Base-by-base conservation (phyloP, 2,888 invertebrate species). In the Listrodromus nycthemerus region DNA sequence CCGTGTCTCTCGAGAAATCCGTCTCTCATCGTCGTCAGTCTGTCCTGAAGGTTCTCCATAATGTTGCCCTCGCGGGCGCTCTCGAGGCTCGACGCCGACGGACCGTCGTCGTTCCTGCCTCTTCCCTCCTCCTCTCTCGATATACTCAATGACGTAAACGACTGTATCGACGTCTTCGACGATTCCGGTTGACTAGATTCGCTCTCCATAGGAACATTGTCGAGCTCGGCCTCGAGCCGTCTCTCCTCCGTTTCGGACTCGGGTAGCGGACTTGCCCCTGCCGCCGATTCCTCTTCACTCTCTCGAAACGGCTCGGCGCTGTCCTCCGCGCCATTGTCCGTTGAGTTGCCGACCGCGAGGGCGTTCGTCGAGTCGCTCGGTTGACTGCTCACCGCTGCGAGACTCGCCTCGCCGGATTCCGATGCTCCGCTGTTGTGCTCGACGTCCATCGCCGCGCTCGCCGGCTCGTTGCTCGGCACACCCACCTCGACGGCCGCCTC, bases 1-100 rank as follows among this genome's bases (percentile, higher is more conserved):
- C 94, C 93, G 90, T 94, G 93, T 90, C 94, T 94, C 90, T 95
- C 95, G 75, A 95, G 94, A 89, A 95, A 95, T 69, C 95, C 95
- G 86, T 95, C 94, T 77, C 95, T 93, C 91, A 95, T 93, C n/a
- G 93, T 93, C 27, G 93, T 93, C 61, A 94, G 88, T 89, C 93
- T 93, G 87, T 94, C 93, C 85, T 93, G 93, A 77, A 93, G 89
- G 86, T 93, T 93, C 80, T 93, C 93, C 92, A 93, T 93, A 88
- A 93, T 92, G 65, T 89, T 91, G 37, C 86, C 91, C 48, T 88
- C 90, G 52, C 89, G 86, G 63, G 85, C 87, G 69, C 71, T 86
- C 21, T 87, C 89, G 41, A 89, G 85, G 78, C 87, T 87, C 4
- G 85, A 73, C n/a, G 83, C 86, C 3, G 89, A 84, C 27, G 85